Percentiles rank a stretch among this genome's conserved stretches.
These are phyloP conservation scores for Drosophila melanogaster DNA, from an alignment of 1,140 invertebrate genomes.

Conservation along the genomic window Release_6_plus_ISO1_MT NT_033777.3:31532001-31532500, in stretches of 20 bases:
- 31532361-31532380: conserved; percentile 62
- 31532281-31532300: conserved; percentile 60
- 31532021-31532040: conserved; percentile 50
- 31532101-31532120: conserved; percentile 42
- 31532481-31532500: conserved; percentile 55
- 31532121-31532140: conserved; percentile 64
- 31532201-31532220: conserved; percentile 79
- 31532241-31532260: conserved; percentile 41
- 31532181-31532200: conserved; percentile 78
- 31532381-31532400: conserved; percentile 71
- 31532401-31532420: conserved; percentile 71
- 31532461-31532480: conserved; percentile 35
- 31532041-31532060: conserved; percentile 57
- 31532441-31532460: conserved; percentile 44
- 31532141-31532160: conserved; percentile 50
- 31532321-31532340: conserved; percentile 26
- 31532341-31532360: conserved; percentile 51
- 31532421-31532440: conserved; percentile 36
- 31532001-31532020: conserved; percentile 14
- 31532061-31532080: conserved; percentile 25
- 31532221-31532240: background rate
- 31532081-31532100: background rate
- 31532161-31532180: conserved; percentile 45
- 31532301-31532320: conserved; percentile 37
- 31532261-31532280: conserved; percentile 34